Base-by-base conservation (phyloP, 2,113 vertebrate genomes). In the Dasyprocta punctata region DNA sequence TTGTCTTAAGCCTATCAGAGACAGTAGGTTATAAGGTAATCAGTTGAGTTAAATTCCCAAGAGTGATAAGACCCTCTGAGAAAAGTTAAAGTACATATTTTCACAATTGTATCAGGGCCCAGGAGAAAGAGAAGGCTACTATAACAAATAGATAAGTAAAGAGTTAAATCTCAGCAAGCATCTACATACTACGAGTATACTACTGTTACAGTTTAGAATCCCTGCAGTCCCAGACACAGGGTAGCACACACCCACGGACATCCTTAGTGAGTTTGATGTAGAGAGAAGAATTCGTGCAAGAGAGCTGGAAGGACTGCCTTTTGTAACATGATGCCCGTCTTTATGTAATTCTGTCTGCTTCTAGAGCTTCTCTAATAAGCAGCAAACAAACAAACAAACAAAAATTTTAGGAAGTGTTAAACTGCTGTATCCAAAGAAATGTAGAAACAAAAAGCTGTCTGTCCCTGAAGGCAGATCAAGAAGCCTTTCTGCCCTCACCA, bases 231-330 rank as follows among this genome's bases (percentile, higher is more conserved):
- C 54, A 61, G 7, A 19, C 19, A 65, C 7, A 44, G 22, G 22
- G 63, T 26, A 86, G 17, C 17, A 11, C 0, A 5, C 12, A 26
- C 36, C 71, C 33, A 11, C 0, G 1, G 9, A 47, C 5, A 13
- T 13, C 8, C 30, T 63, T 0, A 1, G 4, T 33, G 71, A 67
- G 26, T 0, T 38, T 7, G 26, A 38, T 20, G 7, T 3, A 17
- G 33, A 65, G 65, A 44, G 49, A 85, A 7, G 7, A 44, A 20
- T 61, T 56, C 8, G 2, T 1, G 28, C n/a, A 78, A 8, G 22
- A 61, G 10, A 73, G 52, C 11, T 33, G 12, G 65, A 78, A 41
- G 26, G 38, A 13, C 16, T 33, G 38, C 24, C 7, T 47, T 81
- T 14, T 8, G 36, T 56, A 52, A 4, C 5, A 5, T 1, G 33